phyloP scores from a whole-genome alignment of 2,113 vertebrate genomes.

The Nycticryphes semicollaris region DNA sequence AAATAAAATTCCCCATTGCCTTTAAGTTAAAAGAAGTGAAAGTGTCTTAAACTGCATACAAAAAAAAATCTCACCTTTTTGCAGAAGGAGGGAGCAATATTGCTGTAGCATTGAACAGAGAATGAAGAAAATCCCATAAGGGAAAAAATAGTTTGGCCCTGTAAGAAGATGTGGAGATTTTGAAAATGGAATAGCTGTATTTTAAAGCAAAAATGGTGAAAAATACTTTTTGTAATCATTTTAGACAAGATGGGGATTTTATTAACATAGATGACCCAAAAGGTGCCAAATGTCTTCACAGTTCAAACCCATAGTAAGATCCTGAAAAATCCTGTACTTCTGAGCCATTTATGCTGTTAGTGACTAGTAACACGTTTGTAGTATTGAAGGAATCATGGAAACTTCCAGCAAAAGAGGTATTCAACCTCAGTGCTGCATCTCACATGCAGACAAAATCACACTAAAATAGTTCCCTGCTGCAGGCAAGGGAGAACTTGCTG shows the following conservation, averaged over 20 bases:
- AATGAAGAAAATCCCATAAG: neutral
- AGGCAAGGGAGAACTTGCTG: neutral
- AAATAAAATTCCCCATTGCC: neutral
- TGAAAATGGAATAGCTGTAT: neutral
- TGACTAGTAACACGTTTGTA: rapidly evolving
- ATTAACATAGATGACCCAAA: neutral
- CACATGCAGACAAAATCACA: rapidly evolving
- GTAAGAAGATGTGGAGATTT: neutral
- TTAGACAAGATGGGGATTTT: neutral
- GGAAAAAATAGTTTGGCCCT: neutral
- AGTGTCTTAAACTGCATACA: neutral
- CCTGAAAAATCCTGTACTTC: neutral
- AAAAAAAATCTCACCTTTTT: neutral
- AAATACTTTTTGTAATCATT: neutral
- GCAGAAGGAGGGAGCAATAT: neutral
- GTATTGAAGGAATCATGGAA: neutral
- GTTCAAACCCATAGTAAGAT: neutral
- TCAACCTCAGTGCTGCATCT: neutral
- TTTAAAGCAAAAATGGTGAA: neutral
- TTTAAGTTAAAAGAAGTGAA: neutral
- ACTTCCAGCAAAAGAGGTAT: neutral
- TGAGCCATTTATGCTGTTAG: neutral
- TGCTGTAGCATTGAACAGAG: neutral
- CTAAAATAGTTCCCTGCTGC: neutral
- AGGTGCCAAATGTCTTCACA: neutral